Conservation (phyloP, 2,888 invertebrate species). For the Sympetrum striolatum region DNA sequence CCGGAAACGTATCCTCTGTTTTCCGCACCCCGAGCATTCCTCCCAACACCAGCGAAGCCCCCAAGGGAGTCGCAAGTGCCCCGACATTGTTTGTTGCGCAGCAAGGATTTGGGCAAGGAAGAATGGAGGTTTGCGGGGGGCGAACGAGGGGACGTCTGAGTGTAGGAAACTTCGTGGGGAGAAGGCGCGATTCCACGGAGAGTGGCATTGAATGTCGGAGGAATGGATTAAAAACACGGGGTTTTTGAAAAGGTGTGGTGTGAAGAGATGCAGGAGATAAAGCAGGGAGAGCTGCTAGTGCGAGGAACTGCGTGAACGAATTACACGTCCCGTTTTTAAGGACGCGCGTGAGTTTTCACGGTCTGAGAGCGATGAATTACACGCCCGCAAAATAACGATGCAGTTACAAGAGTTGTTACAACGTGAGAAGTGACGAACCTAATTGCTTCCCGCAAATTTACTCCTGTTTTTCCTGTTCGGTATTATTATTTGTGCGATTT, state of each 20-base stretch:
- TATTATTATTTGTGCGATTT: no score
- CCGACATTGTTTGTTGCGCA: background rate
- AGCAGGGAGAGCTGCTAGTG: background rate
- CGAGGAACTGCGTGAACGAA: background rate
- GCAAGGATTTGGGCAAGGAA: background rate
- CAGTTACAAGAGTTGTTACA: no score
- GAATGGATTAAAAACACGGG: background rate
- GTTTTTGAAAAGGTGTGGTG: background rate
- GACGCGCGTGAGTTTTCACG: no score
- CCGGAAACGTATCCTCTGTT: background rate
- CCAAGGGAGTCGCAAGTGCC: background rate
- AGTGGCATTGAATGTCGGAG: background rate
- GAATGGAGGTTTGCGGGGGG: background rate
- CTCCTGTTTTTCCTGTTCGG: no score
- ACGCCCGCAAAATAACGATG: no score
- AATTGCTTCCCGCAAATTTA: no score
- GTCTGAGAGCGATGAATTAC: no score
- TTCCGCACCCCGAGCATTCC: background rate
- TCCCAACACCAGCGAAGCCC: background rate
- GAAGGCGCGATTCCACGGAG: background rate
- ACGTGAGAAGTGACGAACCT: no score
- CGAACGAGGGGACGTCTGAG: background rate
- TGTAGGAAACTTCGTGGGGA: background rate
- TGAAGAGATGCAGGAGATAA: background rate
- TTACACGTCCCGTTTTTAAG: no score